phyloP scores from a whole-genome alignment of 2,888 invertebrate species.

The Calliscelio sp. region DNA sequence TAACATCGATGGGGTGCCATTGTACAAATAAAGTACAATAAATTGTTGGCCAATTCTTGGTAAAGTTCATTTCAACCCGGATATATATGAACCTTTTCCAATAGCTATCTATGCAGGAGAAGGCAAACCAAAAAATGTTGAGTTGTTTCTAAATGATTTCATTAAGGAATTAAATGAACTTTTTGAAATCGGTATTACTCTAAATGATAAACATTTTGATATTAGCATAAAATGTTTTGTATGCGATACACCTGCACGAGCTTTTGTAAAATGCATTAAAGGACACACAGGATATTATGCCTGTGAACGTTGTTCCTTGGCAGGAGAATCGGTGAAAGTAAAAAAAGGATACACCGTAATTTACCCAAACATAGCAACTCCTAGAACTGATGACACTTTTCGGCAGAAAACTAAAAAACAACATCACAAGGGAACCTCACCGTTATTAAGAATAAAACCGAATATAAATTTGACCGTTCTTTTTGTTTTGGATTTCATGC shows the following conservation, averaged over 20 bases:
- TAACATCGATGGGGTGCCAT: no score
- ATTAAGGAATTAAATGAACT: constrained; percentile 67
- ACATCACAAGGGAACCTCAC: constrained; percentile 65
- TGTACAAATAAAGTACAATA: constrained; percentile 59
- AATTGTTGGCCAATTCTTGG: constrained; percentile 71
- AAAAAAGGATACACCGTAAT: constrained; percentile 16
- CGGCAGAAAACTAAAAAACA: constrained; percentile 63
- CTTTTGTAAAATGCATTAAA: constrained; percentile 69
- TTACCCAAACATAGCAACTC: neutral
- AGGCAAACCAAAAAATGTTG: constrained; percentile 69
- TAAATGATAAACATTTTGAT: constrained; percentile 49
- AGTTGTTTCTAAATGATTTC: constrained; percentile 62
- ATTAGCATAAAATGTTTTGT: constrained; percentile 68
- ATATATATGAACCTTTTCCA: constrained; percentile 70
- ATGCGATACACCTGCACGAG: constrained; percentile 70
- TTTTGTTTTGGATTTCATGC: constrained; percentile 74
- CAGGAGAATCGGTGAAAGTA: constrained; percentile 47
- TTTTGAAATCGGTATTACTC: constrained; percentile 51
- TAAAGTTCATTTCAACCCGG: constrained; percentile 61
- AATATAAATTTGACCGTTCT: constrained; percentile 56
- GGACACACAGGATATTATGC: constrained; percentile 68
- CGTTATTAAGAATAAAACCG: constrained; percentile 65
- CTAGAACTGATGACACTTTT: constrained; percentile 59
- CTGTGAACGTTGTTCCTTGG: constrained; percentile 75
- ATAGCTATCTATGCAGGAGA: constrained; percentile 71